phyloP scores from a whole-genome alignment of 2,113 vertebrate genomes.

The Cranoglanis bouderius region DNA sequence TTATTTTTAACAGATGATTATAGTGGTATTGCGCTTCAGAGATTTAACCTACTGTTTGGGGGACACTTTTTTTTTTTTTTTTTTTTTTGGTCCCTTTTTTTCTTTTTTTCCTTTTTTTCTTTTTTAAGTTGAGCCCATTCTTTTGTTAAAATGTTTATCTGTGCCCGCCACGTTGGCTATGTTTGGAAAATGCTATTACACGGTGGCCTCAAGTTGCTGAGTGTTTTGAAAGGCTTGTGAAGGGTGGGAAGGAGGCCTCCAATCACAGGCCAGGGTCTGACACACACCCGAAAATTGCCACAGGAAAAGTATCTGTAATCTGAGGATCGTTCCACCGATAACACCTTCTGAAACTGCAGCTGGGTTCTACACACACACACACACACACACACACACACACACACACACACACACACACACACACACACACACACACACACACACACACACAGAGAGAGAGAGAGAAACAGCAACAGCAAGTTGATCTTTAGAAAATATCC shows the following conservation, averaged over 20 bases:
- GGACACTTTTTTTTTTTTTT: neutral
- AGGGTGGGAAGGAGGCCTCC: constrained; percentile 37
- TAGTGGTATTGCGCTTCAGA: neutral
- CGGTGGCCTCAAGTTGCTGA: constrained; percentile 10
- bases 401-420: neutral
- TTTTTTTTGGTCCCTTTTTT: neutral
- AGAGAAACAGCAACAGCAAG: neutral
- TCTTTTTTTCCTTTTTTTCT: no score
- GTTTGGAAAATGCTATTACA: constrained; percentile 18
- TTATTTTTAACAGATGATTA: neutral
- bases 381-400: neutral
- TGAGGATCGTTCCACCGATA: neutral
- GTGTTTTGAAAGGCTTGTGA: constrained; percentile 16
- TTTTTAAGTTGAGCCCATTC: neutral
- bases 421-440: neutral
- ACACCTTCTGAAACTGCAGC: neutral
- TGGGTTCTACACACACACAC: neutral
- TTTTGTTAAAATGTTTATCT: neutral
- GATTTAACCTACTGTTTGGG: neutral
- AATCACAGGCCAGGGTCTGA: constrained; percentile 40
- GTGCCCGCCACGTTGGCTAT: neutral
- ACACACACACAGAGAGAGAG: neutral
- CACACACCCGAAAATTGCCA: constrained; percentile 39
- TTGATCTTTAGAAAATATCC: neutral
- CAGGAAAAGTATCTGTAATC: constrained; percentile 9